Percentiles rank a stretch among this genome's conserved stretches.
phyloP scores from a whole-genome alignment of 2,888 invertebrate species.

The Tenthredo amoena region DNA sequence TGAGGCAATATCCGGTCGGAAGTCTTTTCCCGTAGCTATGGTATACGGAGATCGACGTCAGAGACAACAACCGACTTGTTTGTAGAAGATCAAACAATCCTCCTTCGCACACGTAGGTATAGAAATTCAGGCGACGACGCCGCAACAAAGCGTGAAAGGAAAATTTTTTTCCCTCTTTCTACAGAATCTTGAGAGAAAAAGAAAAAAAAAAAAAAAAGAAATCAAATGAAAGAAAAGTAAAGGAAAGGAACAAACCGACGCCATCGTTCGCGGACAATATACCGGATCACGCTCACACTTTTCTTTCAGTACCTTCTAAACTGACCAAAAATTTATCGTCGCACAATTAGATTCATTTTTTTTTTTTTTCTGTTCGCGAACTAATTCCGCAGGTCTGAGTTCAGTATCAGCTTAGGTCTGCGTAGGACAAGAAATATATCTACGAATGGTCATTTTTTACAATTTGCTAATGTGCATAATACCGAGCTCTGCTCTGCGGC shows the following conservation, averaged over 20 bases:
- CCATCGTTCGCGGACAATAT: neutral
- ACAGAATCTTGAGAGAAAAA: neutral
- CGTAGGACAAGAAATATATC: neutral
- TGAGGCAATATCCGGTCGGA: constrained; percentile 43
- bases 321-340: neutral
- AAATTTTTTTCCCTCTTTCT: neutral
- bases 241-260: neutral
- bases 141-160: no score
- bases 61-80: constrained; percentile 12
- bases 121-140: neutral
- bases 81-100: constrained; percentile 23
- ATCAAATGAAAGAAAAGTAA: neutral
- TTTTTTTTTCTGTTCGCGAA: neutral
- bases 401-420: neutral
- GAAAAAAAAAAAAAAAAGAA: neutral
- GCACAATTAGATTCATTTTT: neutral
- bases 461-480: constrained; percentile 11
- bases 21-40: neutral
- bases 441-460: neutral
- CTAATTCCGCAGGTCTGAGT: no score
- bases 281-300: neutral
- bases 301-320: neutral
- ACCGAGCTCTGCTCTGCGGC: neutral
- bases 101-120: neutral
- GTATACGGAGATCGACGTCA: constrained; percentile 27